These are phyloP conservation scores for Tanaodytes sp. DNA, from an alignment of 2,888 invertebrate genomes.

Conservation along the genomic window DNA sequence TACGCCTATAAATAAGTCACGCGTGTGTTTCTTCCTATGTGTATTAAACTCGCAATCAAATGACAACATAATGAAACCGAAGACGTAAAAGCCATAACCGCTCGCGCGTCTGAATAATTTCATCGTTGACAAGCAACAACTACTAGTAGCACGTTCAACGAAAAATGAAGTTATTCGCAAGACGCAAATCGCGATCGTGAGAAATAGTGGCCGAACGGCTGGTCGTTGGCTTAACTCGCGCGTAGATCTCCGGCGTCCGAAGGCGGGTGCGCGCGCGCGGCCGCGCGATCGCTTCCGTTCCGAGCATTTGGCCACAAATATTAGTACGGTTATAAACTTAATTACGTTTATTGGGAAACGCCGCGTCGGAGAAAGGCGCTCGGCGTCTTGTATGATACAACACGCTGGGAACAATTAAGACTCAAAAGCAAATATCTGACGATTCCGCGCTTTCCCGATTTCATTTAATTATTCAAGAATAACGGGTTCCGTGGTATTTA, in stretches of 20 bases:
- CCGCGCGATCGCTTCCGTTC: conserved; percentile 6
- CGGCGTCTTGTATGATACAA: no score
- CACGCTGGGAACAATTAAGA: no score
- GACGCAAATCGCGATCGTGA: conserved; percentile 47
- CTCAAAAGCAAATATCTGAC: no score
- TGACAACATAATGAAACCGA: no score
- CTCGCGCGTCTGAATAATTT: conserved; percentile 30
- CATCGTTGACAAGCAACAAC: conserved; percentile 38
- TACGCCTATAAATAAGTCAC: no score
- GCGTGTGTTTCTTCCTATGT: no score
- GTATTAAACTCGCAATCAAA: no score
- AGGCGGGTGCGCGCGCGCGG: conserved; percentile 22
- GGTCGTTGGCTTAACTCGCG: conserved; percentile 29
- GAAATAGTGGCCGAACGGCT: conserved; percentile 33
- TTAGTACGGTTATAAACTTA: conserved; percentile 48
- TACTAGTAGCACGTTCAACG: conserved; percentile 27
- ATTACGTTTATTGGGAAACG: conserved; percentile 51
- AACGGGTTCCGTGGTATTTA: no score
- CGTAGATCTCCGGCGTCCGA: conserved; percentile 19
- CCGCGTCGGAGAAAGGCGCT: no score
- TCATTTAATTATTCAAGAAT: no score
- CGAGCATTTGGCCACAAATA: conserved; percentile 17
- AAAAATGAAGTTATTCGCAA: conserved; percentile 47
- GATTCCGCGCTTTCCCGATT: no score
- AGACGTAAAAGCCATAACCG: no score